Percentiles rank a stretch among this genome's conserved stretches.
Evolutionary conservation across 2,888 invertebrate species (phyloP).

Genomic region (Mycogona germanica): DNA sequence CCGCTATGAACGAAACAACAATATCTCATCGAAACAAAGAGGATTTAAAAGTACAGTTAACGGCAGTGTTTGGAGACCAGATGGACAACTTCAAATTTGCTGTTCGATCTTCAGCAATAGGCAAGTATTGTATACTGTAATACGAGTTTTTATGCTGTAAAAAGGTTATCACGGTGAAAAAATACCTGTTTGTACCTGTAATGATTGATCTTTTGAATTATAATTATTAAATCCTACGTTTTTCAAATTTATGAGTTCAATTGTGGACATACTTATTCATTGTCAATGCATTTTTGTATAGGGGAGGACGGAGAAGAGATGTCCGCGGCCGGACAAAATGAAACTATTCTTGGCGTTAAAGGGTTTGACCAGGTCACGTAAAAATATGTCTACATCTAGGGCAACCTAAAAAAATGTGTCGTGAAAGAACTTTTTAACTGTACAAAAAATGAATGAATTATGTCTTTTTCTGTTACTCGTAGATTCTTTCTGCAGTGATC

Average conservation of each 20-base stretch:
- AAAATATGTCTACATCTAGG: background rate
- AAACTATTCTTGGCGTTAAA: slow-evolving; percentile 55
- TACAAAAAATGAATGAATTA: no score
- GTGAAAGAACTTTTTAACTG: no score
- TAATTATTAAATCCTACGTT: no score
- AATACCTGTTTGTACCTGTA: background rate
- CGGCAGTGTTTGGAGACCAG: slow-evolving; percentile 11
- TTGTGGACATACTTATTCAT: no score
- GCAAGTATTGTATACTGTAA: background rate
- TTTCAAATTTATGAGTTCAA: no score
- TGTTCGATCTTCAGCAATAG: slow-evolving; percentile 18
- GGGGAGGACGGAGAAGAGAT: slow-evolving; percentile 67
- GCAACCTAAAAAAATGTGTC: no score
- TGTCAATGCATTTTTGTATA: slow-evolving; percentile 25
- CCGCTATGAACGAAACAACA: no score
- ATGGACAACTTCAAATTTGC: slow-evolving; percentile 8
- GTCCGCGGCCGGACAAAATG: slow-evolving; percentile 75
- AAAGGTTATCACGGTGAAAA: no score
- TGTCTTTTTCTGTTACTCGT: slow-evolving; percentile 11
- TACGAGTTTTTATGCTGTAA: background rate
- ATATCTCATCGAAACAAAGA: no score
- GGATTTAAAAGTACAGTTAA: no score
- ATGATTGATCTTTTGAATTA: background rate
- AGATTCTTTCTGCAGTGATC: slow-evolving; percentile 41
- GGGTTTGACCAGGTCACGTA: slow-evolving; percentile 30